Base-by-base conservation (phyloP, 2,113 vertebrate species). In the Myxocyprinus asiaticus region DNA sequence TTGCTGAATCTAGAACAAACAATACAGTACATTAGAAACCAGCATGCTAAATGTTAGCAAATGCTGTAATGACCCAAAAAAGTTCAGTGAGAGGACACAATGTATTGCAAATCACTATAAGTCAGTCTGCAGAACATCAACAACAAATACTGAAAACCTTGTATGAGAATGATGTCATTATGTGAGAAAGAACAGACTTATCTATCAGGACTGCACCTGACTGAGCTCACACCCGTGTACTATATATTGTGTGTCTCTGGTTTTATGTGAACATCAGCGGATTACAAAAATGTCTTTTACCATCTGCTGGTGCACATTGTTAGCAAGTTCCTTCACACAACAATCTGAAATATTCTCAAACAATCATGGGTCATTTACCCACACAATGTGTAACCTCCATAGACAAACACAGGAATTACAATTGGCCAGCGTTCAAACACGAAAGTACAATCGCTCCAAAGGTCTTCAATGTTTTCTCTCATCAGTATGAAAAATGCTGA, bases 331-430 rank as follows among this genome's bases (percentile, higher is more conserved):
- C 81, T 83, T 81, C 76, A 79, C 81, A 81, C 62, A 47, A 63
- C 67, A 17, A 63, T 66, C 48, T 76, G 76, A 81, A 82, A 79
- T 79, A 78, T 79, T 79, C 79, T 50, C 10, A 10, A 85, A 85
- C 81, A 83, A 85, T 83, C 72, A 67, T 9, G n/a, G 84, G 81
- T 81, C 79, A 81, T 48, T 80, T 51, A 67, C 81, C 61, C 75
- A 83, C 66, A 81, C 67, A 80, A 80, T 76, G 51, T 69, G 56
- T 45, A 67, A 72, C 72, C 67, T 67, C 55, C 17, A 53, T 66
- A 81, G 64, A 83, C 81, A 85, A 83, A 85, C 65, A 83, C 78
- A 85, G 81, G 81, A 85, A 78, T 85, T 81, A 78, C 81, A 76
- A 80, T 70, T 61, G 77, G 73, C 68, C 48, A 43, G 47, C 77